A percentile compares a stretch with the other conserved stretches of the same genome.
Conservation (phyloP, 1,140 invertebrate species). For the Aphelinus certus region DNA sequence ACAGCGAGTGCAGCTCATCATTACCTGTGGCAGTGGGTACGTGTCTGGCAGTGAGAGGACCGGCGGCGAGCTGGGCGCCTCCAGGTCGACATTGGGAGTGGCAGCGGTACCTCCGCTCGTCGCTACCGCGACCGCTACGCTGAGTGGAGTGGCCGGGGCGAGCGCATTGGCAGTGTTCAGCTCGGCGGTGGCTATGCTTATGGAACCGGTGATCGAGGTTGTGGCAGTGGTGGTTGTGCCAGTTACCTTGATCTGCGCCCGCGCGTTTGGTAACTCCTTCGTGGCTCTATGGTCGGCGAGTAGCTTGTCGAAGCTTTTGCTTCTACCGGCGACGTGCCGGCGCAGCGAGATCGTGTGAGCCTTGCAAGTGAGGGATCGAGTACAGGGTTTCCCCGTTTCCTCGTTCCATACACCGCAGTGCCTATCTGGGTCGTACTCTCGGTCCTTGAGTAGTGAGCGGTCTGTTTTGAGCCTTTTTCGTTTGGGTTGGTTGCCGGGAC, state of each 20-base stretch:
- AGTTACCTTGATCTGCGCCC: constrained; percentile 44
- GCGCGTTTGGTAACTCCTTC: constrained; percentile 64
- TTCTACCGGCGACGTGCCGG: constrained; percentile 76
- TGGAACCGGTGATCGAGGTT: constrained; percentile 34
- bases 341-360: constrained; percentile 81
- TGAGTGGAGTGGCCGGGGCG: constrained; percentile 15
- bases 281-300: constrained; percentile 79
- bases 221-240: constrained; percentile 48
- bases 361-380: constrained; percentile 84
- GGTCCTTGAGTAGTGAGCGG: constrained; percentile 71
- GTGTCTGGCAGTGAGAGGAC: constrained; percentile 63
- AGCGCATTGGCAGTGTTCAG: constrained; percentile 57
- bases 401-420: constrained; percentile 81
- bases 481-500: constrained; percentile 60
- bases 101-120: constrained; percentile 4
- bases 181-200: constrained; percentile 45
- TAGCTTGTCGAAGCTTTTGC: constrained; percentile 82
- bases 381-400: constrained; percentile 78
- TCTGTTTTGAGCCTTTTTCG: constrained; percentile 68
- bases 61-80: constrained; percentile 60
- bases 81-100: constrained; percentile 49
- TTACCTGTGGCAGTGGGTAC: constrained; percentile 65
- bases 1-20: constrained; percentile 2
- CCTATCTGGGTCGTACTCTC: constrained; percentile 83
- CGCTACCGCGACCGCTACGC: neutral